Percentiles rank a stretch among this genome's conserved stretches.
These are phyloP conservation scores for Lasioglossum leucozonium DNA, from an alignment of 2,888 invertebrate genomes.

Conservation along the genomic window DNA sequence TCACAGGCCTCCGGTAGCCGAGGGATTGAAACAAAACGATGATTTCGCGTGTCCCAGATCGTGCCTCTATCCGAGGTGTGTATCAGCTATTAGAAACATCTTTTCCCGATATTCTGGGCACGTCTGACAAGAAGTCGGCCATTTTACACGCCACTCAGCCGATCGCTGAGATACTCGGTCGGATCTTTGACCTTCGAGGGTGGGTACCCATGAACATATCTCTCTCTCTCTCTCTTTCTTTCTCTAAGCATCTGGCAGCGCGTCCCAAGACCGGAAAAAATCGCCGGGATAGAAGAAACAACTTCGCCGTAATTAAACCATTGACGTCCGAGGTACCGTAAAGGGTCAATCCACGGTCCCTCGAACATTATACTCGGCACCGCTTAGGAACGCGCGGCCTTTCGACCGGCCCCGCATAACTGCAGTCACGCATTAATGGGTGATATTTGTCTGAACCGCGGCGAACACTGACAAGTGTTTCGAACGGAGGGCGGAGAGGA, in stretches of 20 bases:
- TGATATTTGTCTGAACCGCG: conserved; percentile 72
- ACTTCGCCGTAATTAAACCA: conserved; percentile 71
- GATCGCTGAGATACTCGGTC: conserved; percentile 21
- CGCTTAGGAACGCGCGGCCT: conserved; percentile 35
- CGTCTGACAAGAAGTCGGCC: conserved; percentile 28
- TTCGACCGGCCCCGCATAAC: conserved; percentile 45
- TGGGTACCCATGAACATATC: conserved; percentile 17
- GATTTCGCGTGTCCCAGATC: not conserved
- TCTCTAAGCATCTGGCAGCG: not conserved
- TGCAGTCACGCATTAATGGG: conserved; percentile 70
- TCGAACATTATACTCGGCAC: conserved; percentile 60
- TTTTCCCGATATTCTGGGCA: not conserved
- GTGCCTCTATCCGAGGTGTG: not conserved
- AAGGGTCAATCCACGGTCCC: conserved; percentile 65
- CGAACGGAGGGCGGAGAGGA: conserved; percentile 41
- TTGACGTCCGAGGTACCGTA: conserved; percentile 71
- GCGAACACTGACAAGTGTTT: conserved; percentile 39
- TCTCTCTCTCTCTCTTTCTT: not conserved
- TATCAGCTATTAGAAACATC: not conserved
- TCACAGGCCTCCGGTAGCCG: not conserved
- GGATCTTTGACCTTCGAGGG: conserved; percentile 66
- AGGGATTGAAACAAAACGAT: not conserved
- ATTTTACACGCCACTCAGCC: conserved; percentile 3
- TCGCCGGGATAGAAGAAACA: conserved; percentile 48
- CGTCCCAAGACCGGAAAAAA: conserved; percentile 14